Percentiles rank a stretch among this genome's conserved stretches.
These are phyloP conservation scores for Luehdorfia chinensis DNA, from an alignment of 1,140 invertebrate genomes.

Conservation along the genomic window DNA sequence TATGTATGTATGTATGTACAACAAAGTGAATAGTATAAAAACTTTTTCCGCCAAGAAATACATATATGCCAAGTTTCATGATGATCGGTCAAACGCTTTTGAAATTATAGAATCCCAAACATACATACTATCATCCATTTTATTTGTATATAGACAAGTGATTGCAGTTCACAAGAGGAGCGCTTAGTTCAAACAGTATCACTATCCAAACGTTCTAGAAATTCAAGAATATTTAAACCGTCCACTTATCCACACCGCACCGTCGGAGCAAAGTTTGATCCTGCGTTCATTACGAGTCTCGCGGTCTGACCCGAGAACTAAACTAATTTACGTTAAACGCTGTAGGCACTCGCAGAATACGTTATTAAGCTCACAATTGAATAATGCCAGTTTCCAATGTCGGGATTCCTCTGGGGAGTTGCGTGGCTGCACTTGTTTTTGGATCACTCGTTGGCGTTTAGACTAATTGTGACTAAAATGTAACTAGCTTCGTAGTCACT, in stretches of 20 bases:
- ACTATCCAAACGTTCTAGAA: background rate
- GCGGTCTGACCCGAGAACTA: slow-evolving; percentile 28
- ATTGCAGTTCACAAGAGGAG: too few species aligned
- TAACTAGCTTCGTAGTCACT: background rate
- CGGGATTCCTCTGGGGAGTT: slow-evolving; percentile 5
- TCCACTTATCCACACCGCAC: background rate
- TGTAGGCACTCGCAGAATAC: slow-evolving; percentile 21
- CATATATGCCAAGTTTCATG: too few species aligned
- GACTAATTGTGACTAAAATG: slow-evolving; percentile 1
- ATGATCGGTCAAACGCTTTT: too few species aligned
- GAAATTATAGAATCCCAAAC: too few species aligned
- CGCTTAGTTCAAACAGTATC: too few species aligned
- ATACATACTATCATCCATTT: too few species aligned
- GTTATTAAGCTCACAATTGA: slow-evolving; percentile 26
- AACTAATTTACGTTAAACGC: slow-evolving; percentile 42
- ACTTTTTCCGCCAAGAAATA: too few species aligned
- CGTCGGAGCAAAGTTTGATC: background rate
- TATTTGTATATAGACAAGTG: too few species aligned
- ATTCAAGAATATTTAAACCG: background rate
- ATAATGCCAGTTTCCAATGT: slow-evolving; percentile 10
- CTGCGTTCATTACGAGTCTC: slow-evolving; percentile 2
- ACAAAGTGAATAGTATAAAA: too few species aligned
- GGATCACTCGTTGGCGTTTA: background rate
- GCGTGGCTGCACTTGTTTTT: slow-evolving; percentile 3
- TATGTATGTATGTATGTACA: too few species aligned